Base-by-base conservation (phyloP, 2,888 invertebrate genomes). In the Eumerus sabulonum region DNA sequence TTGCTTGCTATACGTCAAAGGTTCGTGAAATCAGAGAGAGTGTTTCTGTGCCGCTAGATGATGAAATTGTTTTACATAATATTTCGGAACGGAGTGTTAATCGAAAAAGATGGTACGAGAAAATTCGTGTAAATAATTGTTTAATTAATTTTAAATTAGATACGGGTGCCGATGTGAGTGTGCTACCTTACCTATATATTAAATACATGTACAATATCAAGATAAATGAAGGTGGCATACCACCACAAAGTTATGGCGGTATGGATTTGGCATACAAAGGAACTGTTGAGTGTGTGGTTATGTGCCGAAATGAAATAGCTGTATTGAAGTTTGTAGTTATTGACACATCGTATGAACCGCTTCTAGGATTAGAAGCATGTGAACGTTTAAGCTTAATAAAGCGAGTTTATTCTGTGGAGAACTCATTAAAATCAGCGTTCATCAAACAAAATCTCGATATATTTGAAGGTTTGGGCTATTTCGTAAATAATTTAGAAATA, bases 401-500 rank as follows among this genome's bases (percentile, higher is more conserved):
- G n/a, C 38, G 60, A 14, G 60, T 72, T 12, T 51, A 77, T 42
- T 63, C 19, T 17, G 35, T 76, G 13, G 50, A 50, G 35, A 5
- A 50, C 35, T 35, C 14, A 35, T 16, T 14, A 14, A 56, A 56
- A 19, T 11, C 7, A 47, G 16, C 7, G 38, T 53, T 64, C 38
- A 42, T 45, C 14, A 42, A 57, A 40, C 48, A 48, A 54, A 72
- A 79, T 17, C 16, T 35, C 45, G 42, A 76, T 13, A 19, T 82
- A 53, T 82, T 82, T 74, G 47, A 82, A 45, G 81, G 73, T 44
- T 56, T 72, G 38, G 63, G 70, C 1, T 76, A 72, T 47, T 81
- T 82, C 57, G 67, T 71, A 36, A 19, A 63, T 53, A 56, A 81
- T 57, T 11, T 77, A 14, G 62, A 82, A 1, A 81, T 82, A 1